phyloP scores from a whole-genome alignment of 2,888 invertebrate species.

The Noctua comes region DNA sequence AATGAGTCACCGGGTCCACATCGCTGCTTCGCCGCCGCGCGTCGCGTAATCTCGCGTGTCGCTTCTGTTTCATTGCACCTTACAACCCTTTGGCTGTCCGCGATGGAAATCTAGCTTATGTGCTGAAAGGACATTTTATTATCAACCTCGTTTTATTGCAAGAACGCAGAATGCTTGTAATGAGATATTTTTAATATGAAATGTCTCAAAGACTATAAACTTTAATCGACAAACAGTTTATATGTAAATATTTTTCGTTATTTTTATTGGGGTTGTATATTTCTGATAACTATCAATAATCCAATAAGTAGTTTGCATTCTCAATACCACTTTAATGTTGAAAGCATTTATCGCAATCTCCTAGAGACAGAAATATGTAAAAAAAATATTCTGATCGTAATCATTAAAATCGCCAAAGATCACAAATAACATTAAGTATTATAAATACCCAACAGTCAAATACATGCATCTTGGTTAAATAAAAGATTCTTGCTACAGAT shows the following conservation, averaged over 20 bases:
- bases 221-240: not conserved
- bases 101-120: slow-evolving; percentile 48
- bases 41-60: slow-evolving; percentile 33
- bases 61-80: slow-evolving; percentile 23
- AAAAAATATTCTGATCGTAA: slow-evolving; percentile 22
- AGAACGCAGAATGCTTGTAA: slow-evolving; percentile 32
- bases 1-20: slow-evolving; percentile 27
- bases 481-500: not conserved
- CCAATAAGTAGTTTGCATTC: not conserved
- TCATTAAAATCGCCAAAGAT: slow-evolving; percentile 7
- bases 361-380: not conserved
- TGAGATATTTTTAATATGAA: slow-evolving; percentile 12
- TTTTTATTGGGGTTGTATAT: slow-evolving; percentile 4
- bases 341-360: not conserved
- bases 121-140: slow-evolving; percentile 42
- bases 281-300: slow-evolving; percentile 18
- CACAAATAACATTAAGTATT: slow-evolving; percentile 17
- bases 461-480: slow-evolving; percentile 1
- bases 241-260: not conserved
- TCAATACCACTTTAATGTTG: not conserved
- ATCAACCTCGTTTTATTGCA: slow-evolving; percentile 18
- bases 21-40: not conserved
- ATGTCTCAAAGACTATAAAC: not conserved
- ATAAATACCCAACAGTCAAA: slow-evolving; percentile 14
- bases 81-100: slow-evolving; percentile 33